A percentile compares a stretch with the other conserved stretches of the same genome.
Conservation (phyloP, 2,797 vertebrate species). For the Phoxinus dragarum region DNA sequence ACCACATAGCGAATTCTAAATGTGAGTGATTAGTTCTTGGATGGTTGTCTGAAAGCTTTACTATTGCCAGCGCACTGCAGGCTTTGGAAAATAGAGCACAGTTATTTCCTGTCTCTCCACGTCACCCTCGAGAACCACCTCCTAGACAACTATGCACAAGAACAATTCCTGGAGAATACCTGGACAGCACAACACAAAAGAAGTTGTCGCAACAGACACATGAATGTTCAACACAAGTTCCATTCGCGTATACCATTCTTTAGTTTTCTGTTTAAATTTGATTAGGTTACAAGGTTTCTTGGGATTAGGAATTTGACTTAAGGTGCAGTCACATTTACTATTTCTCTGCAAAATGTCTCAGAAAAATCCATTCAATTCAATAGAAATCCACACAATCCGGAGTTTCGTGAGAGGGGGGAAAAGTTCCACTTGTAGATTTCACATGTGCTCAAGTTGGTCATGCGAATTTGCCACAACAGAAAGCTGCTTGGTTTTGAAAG, state of each 20-base stretch:
- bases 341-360: no score
- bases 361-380: no score
- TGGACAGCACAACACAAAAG: not conserved
- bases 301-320: not conserved
- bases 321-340: no score
- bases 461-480: no score
- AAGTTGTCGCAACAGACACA: not conserved
- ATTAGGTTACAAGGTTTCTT: not conserved
- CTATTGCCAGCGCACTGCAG: slow-evolving; percentile 35
- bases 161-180: slow-evolving; percentile 9
- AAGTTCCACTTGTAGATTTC: no score
- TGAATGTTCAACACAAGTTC: not conserved
- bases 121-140: not conserved
- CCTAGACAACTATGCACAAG: not conserved
- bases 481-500: no score
- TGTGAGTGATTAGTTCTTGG: slow-evolving; percentile 55
- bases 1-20: slow-evolving; percentile 56
- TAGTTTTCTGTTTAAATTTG: not conserved
- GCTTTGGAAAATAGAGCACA: slow-evolving; percentile 15
- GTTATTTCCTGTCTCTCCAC: slow-evolving; percentile 21
- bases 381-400: no score
- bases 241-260: not conserved
- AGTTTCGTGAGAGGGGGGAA: no score
- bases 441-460: no score
- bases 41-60: slow-evolving; percentile 55